These are phyloP conservation scores for Acanthiza pusilla DNA, from an alignment of 2,797 vertebrate species.

Conservation along the genomic window DNA sequence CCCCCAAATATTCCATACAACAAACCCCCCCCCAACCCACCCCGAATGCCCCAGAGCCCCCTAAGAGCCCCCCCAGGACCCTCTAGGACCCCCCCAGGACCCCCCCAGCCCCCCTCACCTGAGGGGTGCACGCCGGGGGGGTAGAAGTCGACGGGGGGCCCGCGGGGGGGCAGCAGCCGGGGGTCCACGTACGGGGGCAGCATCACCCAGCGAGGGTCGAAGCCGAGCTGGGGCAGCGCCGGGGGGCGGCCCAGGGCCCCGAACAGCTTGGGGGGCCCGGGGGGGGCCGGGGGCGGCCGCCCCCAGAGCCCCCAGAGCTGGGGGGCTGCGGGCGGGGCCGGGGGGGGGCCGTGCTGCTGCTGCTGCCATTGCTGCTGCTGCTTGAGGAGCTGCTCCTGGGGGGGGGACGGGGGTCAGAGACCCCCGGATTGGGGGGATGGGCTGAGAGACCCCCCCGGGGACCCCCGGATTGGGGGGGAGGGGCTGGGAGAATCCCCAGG, in stretches of 20 bases:
- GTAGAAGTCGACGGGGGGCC: slow-evolving; percentile 90
- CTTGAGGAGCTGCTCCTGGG: slow-evolving; percentile 74
- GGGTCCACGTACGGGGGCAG: slow-evolving; percentile 94
- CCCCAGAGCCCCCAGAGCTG: background rate
- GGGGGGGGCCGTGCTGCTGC: slow-evolving; percentile 9
- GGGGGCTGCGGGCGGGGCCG: background rate
- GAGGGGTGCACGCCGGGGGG: slow-evolving; percentile 87
- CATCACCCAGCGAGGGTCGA: slow-evolving; percentile 93
- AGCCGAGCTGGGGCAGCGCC: slow-evolving; percentile 86
- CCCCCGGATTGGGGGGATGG: no score
- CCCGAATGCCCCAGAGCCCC: no score
- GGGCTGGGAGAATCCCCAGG: no score
- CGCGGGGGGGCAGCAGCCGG: slow-evolving; percentile 88
- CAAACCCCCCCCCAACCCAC: no score
- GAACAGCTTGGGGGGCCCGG: slow-evolving; percentile 57
- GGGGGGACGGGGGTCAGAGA: no score
- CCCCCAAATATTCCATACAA: no score
- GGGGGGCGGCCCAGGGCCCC: slow-evolving; percentile 31
- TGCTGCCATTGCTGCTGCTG: slow-evolving; percentile 38
- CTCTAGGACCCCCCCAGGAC: no score
- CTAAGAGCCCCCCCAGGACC: background rate
- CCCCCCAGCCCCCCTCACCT: slow-evolving; percentile 63
- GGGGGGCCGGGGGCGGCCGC: background rate
- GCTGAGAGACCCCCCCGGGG: no score
- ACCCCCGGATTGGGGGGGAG: no score